These are phyloP conservation scores for Drosophila silvestris DNA, from an alignment of 2,888 invertebrate species.

Conservation along the genomic window DNA sequence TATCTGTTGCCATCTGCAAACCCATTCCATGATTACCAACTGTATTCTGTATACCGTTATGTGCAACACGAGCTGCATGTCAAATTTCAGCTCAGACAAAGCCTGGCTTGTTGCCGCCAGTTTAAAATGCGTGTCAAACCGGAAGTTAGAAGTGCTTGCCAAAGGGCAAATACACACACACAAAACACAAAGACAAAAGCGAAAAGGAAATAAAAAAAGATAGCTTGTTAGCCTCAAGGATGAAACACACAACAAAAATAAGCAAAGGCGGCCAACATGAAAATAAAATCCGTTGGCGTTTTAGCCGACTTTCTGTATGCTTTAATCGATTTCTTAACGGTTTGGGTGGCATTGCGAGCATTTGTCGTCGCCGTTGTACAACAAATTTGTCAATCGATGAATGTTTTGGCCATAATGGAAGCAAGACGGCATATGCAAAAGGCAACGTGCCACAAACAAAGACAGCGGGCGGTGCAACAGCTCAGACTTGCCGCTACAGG, in stretches of 20 bases:
- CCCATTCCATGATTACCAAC: not conserved
- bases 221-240: conserved; percentile 81
- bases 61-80: conserved; percentile 7
- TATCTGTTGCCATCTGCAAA: not conserved
- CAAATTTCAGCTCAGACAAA: not conserved
- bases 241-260: conserved; percentile 41
- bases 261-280: conserved; percentile 35
- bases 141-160: conserved; percentile 64
- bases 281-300: conserved; percentile 52
- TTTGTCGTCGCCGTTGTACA: conserved; percentile 75
- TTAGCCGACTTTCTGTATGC: conserved; percentile 59
- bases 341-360: conserved; percentile 78
- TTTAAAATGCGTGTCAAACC: conserved; percentile 56
- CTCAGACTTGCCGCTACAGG: conserved; percentile 26
- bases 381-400: conserved; percentile 68
- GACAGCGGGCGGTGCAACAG: conserved; percentile 76
- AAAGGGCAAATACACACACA: conserved; percentile 18
- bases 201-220: conserved; percentile 8
- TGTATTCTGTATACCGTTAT: conserved; percentile 17
- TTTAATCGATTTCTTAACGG: conserved; percentile 81
- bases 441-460: conserved; percentile 82
- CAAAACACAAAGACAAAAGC: conserved; percentile 15
- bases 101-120: conserved; percentile 25
- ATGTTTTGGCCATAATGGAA: conserved; percentile 32
- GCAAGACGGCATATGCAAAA: conserved; percentile 65